Evolutionary conservation across 2,797 vertebrate species (phyloP).

Genomic region (Anguilla pacifica): DNA sequence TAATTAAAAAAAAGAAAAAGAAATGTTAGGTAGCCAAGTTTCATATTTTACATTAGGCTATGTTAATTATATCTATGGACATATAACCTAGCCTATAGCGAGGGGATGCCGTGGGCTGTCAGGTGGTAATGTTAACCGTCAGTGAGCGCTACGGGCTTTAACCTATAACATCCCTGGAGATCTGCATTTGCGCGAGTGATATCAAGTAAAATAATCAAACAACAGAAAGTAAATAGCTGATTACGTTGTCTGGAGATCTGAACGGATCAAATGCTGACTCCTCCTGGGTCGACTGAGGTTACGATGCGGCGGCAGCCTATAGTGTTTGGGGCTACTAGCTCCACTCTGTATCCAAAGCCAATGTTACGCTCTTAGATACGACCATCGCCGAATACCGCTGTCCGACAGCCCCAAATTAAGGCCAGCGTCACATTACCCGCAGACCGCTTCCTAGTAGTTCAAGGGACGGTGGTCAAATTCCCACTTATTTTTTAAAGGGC

Average conservation of each 20-base stretch:
- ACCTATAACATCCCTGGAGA: neutral
- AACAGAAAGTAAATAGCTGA: neutral
- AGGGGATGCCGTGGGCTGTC: neutral
- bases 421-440: neutral
- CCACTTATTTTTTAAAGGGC: neutral
- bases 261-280: neutral
- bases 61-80: too few relatives aligned
- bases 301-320: too few relatives aligned
- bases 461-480: conserved; percentile 8
- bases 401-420: conserved; percentile 23
- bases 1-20: neutral
- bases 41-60: too few relatives aligned
- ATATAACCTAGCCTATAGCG: neutral
- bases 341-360: neutral
- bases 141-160: neutral
- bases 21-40: too few relatives aligned
- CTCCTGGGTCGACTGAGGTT: neutral
- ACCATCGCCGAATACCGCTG: neutral
- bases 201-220: neutral
- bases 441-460: conserved; percentile 7
- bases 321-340: neutral
- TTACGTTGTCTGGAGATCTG: neutral
- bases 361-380: neutral
- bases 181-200: neutral
- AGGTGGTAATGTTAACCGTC: neutral